phyloP scores from a whole-genome alignment of 2,797 vertebrate species.

The Danio jaintianensis region DNA sequence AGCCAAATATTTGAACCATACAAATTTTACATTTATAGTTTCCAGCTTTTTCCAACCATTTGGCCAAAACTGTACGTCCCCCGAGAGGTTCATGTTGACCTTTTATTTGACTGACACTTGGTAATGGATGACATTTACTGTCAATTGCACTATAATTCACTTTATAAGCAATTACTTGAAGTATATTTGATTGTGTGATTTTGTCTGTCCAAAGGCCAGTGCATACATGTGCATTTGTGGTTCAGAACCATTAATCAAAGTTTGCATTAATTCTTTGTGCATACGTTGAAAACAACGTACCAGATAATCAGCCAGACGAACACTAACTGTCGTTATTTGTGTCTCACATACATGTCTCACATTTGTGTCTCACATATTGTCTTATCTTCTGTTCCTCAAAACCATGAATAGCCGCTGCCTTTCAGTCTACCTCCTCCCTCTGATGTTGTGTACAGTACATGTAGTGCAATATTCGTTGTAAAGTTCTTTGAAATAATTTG shows the following conservation, averaged over 20 bases:
- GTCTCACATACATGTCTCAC: too few species aligned
- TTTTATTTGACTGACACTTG: conserved; percentile 26
- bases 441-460: conserved; percentile 23
- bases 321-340: conserved; percentile 26
- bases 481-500: conserved; percentile 1
- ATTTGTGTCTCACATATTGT: conserved; percentile 22
- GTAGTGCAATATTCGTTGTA: conserved; percentile 23
- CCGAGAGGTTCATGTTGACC: conserved; percentile 10
- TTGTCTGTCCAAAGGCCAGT: conserved; percentile 60
- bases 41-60: neutral
- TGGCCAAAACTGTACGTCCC: conserved; percentile 19
- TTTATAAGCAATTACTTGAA: conserved; percentile 83
- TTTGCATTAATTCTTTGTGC: conserved; percentile 4
- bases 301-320: conserved; percentile 45
- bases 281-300: conserved; percentile 25
- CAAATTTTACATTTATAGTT: neutral
- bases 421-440: conserved; percentile 44
- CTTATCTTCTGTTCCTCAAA: conserved; percentile 35
- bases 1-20: too few species aligned
- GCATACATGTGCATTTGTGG: conserved; percentile 43
- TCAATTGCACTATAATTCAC: conserved; percentile 81
- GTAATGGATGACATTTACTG: conserved; percentile 47
- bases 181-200: conserved; percentile 65
- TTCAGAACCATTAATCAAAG: conserved; percentile 16
- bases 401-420: conserved; percentile 56